A percentile compares a stretch with the other conserved stretches of the same genome.
Evolutionary conservation across 2,113 vertebrate species (phyloP).

Genomic region (Myrmecobius fasciatus): DNA sequence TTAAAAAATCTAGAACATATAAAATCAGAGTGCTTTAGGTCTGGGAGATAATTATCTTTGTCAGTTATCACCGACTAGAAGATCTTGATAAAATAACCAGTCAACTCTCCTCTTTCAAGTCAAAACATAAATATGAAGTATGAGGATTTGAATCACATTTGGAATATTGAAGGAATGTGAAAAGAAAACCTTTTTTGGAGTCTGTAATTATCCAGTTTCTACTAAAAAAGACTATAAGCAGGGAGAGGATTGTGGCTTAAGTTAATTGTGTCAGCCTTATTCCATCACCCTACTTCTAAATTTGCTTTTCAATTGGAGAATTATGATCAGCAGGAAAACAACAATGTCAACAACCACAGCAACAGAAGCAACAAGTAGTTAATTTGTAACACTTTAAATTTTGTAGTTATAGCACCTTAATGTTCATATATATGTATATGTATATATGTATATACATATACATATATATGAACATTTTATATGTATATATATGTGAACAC

Average conservation of each 20-base stretch:
- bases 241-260: not conserved
- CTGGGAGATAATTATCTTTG: not conserved
- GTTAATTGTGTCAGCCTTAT: not conserved
- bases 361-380: too few relatives aligned
- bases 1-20: not conserved
- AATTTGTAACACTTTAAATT: too few relatives aligned
- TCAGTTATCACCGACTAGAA: not conserved
- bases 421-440: too few relatives aligned
- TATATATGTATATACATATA: too few relatives aligned
- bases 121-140: not conserved
- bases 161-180: not conserved
- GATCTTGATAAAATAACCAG: not conserved
- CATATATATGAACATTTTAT: too few relatives aligned
- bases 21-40: not conserved
- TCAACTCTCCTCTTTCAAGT: not conserved
- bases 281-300: not conserved
- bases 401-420: too few relatives aligned
- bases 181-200: not conserved
- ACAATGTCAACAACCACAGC: not conserved
- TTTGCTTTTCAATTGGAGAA: not conserved
- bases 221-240: not conserved
- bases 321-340: not conserved
- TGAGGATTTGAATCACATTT: not conserved
- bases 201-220: not conserved
- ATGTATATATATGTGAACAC: too few relatives aligned